Evolutionary conservation across 2,888 invertebrate genomes (phyloP).

Genomic region (Lepetodrilus schrolli): DNA sequence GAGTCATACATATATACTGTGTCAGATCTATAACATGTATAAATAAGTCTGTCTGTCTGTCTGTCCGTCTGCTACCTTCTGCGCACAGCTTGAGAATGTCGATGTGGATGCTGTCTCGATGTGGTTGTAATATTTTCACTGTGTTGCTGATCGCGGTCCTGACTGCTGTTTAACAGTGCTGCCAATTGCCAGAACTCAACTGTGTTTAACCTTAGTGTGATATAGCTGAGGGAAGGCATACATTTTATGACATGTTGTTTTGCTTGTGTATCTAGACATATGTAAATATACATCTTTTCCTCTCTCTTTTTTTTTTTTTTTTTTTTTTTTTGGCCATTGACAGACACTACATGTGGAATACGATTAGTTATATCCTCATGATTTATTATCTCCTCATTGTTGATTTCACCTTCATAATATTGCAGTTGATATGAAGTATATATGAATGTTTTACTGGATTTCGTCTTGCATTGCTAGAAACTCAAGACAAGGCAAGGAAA

Average conservation of each 20-base stretch:
- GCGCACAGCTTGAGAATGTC: too few relatives aligned
- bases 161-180: background rate
- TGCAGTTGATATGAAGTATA: background rate
- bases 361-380: background rate
- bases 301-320: background rate
- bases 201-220: background rate
- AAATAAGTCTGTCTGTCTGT: too few relatives aligned
- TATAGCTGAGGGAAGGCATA: slow-evolving; percentile 11
- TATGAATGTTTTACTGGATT: background rate
- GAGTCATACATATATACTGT: too few relatives aligned
- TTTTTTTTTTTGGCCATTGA: background rate
- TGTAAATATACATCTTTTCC: slow-evolving; percentile 6
- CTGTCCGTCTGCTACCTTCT: too few relatives aligned
- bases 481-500: too few relatives aligned
- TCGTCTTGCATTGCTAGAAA: slow-evolving; percentile 9
- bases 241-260: background rate
- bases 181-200: background rate
- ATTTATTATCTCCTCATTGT: background rate
- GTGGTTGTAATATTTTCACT: too few relatives aligned
- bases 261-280: background rate
- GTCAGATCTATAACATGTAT: too few relatives aligned
- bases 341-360: background rate
- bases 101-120: too few relatives aligned
- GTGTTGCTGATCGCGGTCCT: background rate
- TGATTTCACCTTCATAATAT: slow-evolving; percentile 16